Evolutionary conservation across 1,140 invertebrate species (phyloP).

Genomic region (Drosophila subobscura): DNA sequence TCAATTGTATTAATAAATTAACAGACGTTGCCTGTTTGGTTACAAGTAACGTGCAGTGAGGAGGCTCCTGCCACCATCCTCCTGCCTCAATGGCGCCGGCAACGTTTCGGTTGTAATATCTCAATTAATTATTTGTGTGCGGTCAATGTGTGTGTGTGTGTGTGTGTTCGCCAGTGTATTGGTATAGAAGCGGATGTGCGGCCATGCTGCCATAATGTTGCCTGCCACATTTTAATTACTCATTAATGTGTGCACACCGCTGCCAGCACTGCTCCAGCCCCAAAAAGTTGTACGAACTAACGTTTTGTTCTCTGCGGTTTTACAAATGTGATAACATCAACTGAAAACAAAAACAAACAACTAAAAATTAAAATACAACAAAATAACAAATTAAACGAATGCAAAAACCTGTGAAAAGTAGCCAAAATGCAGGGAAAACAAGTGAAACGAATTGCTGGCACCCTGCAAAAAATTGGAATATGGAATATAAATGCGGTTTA

Average conservation of each 20-base stretch:
- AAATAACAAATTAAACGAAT: background rate
- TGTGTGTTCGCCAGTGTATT: constrained; percentile 5
- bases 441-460: background rate
- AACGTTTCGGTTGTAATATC: constrained; percentile 51
- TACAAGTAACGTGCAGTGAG: constrained; percentile 7
- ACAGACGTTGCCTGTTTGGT: constrained; percentile 34
- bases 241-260: constrained; percentile 61
- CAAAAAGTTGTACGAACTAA: constrained; percentile 66
- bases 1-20: constrained; percentile 80
- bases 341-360: constrained; percentile 29
- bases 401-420: background rate
- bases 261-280: constrained; percentile 18
- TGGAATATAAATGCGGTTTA: no score
- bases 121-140: constrained; percentile 76
- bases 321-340: constrained; percentile 62
- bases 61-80: background rate
- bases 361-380: constrained; percentile 3
- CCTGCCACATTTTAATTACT: constrained; percentile 78
- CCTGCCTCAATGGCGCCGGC: background rate
- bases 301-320: constrained; percentile 69
- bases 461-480: background rate
- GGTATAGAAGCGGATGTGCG: constrained; percentile 34
- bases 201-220: constrained; percentile 54
- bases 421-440: background rate
- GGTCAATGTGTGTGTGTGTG: constrained; percentile 55